Conservation (phyloP, 2,113 vertebrate species). For the Isichthys henryi region DNA sequence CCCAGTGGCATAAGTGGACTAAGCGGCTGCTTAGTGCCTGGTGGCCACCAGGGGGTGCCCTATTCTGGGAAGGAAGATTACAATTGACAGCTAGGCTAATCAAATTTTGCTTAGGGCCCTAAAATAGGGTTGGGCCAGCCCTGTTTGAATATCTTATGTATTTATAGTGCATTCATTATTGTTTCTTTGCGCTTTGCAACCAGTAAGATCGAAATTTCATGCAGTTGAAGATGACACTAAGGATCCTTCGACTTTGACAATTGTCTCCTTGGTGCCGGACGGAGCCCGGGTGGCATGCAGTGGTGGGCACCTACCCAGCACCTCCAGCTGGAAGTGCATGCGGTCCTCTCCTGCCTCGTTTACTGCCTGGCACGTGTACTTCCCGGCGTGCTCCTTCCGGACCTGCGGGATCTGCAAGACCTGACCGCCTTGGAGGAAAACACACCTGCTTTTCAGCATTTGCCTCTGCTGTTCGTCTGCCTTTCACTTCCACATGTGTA, state of each 20-base stretch:
- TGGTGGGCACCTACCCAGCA: conserved; percentile 63
- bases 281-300: background rate
- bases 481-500: background rate
- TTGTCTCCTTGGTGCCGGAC: background rate
- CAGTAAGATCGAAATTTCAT: background rate
- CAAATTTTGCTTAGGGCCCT: background rate
- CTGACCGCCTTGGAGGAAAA: conserved; percentile 65
- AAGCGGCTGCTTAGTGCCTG: background rate
- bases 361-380: conserved; percentile 73
- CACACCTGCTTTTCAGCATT: background rate
- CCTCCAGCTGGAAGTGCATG: conserved; percentile 75
- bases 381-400: conserved; percentile 64
- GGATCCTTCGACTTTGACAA: background rate
- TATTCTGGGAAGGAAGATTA: background rate
- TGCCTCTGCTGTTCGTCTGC: background rate
- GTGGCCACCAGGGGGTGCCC: background rate
- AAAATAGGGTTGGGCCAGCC: background rate
- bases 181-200: background rate
- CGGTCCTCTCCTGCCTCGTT: conserved; percentile 74
- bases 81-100: background rate
- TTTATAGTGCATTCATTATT: background rate
- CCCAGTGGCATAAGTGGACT: background rate
- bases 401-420: conserved; percentile 71
- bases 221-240: background rate
- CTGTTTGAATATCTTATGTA: background rate